A percentile compares a stretch with the other conserved stretches of the same genome.
These are phyloP conservation scores for Acrobasis consociella DNA, from an alignment of 2,888 invertebrate species.

Conservation along the genomic window DNA sequence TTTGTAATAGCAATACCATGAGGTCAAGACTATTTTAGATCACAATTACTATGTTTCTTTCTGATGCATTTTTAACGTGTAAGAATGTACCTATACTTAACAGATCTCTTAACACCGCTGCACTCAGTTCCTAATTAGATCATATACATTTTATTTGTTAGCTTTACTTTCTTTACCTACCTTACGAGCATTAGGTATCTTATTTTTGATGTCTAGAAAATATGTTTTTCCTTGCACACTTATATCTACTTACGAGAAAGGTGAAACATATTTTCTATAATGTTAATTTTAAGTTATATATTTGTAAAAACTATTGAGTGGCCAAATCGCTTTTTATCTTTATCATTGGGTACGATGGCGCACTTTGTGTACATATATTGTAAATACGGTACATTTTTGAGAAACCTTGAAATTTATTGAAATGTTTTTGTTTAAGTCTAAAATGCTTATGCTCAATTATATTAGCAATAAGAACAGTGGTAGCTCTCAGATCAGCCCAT, in stretches of 20 bases:
- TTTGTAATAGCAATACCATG: conserved; percentile 34
- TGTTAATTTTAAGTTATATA: conserved; percentile 54
- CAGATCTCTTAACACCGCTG: conserved; percentile 75
- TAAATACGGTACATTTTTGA: conserved; percentile 73
- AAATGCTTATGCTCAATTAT: conserved; percentile 81
- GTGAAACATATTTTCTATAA: conserved; percentile 59
- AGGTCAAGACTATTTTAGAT: conserved; percentile 32
- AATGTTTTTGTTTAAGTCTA: conserved; percentile 63
- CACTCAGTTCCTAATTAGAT: conserved; percentile 82
- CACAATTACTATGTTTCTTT: conserved; percentile 44
- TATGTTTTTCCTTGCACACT: conserved; percentile 36
- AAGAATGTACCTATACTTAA: conserved; percentile 62
- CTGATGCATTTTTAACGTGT: conserved; percentile 71
- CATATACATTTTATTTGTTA: conserved; percentile 68
- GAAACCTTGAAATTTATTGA: conserved; percentile 59
- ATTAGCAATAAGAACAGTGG: conserved; percentile 63
- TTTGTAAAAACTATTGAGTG: conserved; percentile 61
- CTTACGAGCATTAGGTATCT: conserved; percentile 39
- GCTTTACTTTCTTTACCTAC: conserved; percentile 58
- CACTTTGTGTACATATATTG: conserved; percentile 78
- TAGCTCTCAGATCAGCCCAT: conserved; percentile 46
- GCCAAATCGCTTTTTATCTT: conserved; percentile 67
- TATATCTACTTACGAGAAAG: conserved; percentile 35
- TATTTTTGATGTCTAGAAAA: conserved; percentile 36
- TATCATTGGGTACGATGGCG: conserved; percentile 52